Evolutionary conservation across 2,113 vertebrate species (phyloP), one percentile per base, ranked within the genome.

Genomic region (Charina bottae): DNA sequence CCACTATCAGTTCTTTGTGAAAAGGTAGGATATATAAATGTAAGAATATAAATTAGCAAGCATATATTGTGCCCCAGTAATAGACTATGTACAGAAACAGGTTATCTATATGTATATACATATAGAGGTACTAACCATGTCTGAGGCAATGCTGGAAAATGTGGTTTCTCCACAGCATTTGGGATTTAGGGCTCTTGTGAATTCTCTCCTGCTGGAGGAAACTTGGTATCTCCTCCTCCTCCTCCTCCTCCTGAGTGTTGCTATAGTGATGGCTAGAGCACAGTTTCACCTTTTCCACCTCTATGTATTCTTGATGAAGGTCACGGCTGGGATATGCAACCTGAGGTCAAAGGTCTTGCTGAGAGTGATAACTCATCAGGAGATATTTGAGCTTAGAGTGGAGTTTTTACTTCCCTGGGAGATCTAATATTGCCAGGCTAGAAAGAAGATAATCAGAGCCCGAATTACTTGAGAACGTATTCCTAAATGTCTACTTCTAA

Each of bases 261-360:
- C 91, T 33, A 92, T 92, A 89, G 91, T 4, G 58, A 92, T 92
- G 58, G 58, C 56, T 64, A 84, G 46, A 89, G 87, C 91, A 85
- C 21, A 10, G 87, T 49, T 89, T 92, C 91, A 89, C 91, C 87
- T 92, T 89, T 92, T 68, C 91, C 87, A 89, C 78, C 91, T 92
- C 91, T 92, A 89, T 92, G 91, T 92, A 92, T 92, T 92, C 91
- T 85, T 92, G 91, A 92, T 92, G 87, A 92, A 92, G 91, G 91
- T 92, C 91, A 92, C 33, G 91, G 91, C 87, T 92, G 78, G 87
- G 87, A 92, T 85, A 92, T 85, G 87, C 91, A 92, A 89, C 91
- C 91, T 92, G 87, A 92, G 87, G 91, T 92, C 87, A 89, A 33
- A 92, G 91, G 91, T 92, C 91, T 85, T 64, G 84, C 58, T 28